Evolutionary conservation across 2,797 vertebrate species (phyloP), one percentile per base, ranked within the genome.

Genomic region (Brachyrhaphis roseni): DNA sequence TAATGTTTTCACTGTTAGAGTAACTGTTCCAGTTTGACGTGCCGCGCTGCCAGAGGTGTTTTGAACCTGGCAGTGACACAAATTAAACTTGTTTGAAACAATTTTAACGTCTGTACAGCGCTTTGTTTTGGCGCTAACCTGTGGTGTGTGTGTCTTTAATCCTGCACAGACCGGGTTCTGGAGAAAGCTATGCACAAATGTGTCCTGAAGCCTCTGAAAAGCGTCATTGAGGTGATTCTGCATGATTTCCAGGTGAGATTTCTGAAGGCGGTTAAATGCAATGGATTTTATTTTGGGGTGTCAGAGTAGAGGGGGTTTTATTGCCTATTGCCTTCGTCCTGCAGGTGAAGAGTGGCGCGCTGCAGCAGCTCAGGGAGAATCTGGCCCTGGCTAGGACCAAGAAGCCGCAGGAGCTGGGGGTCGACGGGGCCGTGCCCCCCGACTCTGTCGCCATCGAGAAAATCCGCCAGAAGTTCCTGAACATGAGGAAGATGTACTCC

Each of bases 151-250:
- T 76, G 39, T 62, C 51, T 86, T 13, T 82, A 66, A 18, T 78
- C 64, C 0, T 78, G 89, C 91, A 76, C 95, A 99, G 98, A 99
- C 94, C 95, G 95, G 77, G 97, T 99, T 59, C 91, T 99, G 88
- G 98, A 99, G 92, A 99, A 99, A 82, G 98, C 98, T 89, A 99
- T 99, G 97, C 98, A 99, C 90, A 99, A 99, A 88, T 99, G 98
- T 83, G 98, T 99, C 89, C 89, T 99, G 91, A 99, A 99, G 90
- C 98, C 98, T 0, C 89, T 99, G 91, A 98, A 97, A 92, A 92
- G 95, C 12, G 95, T 97, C 57, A 95, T 99, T 31, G 97, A 98
- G 77, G 91, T 86, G 0, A 96, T 96, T 87, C 86, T 99, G 86
- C 96, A 96, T 80, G 96, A 97, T 87, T 99, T 99, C 89, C 97